These are phyloP conservation scores for Harpegnathos saltator DNA, from an alignment of 1,140 invertebrate species.

Conservation along the genomic window DNA sequence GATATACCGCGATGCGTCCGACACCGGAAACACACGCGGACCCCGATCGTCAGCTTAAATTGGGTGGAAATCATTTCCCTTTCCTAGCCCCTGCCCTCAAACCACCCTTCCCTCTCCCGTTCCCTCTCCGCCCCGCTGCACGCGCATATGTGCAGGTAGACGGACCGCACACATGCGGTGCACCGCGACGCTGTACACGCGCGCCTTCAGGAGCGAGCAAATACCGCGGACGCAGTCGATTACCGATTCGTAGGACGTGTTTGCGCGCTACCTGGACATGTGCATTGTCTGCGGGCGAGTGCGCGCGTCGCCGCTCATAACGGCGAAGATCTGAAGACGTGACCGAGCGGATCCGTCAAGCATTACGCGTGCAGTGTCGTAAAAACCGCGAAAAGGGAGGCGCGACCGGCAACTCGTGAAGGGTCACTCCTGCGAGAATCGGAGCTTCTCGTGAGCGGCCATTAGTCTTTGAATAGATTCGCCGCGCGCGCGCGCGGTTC, in stretches of 20 bases:
- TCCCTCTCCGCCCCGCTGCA: too few species aligned
- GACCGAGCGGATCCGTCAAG: slow-evolving; percentile 36
- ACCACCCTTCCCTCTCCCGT: too few species aligned
- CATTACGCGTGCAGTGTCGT: background rate
- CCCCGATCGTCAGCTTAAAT: slow-evolving; percentile 81
- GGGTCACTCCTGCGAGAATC: slow-evolving; percentile 10
- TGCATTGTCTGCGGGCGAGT: slow-evolving; percentile 7
- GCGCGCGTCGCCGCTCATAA: slow-evolving; percentile 14
- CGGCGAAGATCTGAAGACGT: slow-evolving; percentile 58
- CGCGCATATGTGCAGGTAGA: background rate
- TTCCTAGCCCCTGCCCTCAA: too few species aligned
- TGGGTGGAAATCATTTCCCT: slow-evolving; percentile 82
- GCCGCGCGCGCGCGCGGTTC: too few species aligned
- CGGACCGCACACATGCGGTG: slow-evolving; percentile 31
- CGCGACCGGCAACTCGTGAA: background rate
- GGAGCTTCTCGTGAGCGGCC: background rate
- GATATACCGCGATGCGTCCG: slow-evolving; percentile 72
- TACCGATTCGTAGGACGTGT: slow-evolving; percentile 49
- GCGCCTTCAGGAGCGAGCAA: slow-evolving; percentile 58
- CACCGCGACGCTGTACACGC: slow-evolving; percentile 28
- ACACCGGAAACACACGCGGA: slow-evolving; percentile 79
- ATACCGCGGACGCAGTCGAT: slow-evolving; percentile 54
- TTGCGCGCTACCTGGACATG: slow-evolving; percentile 39
- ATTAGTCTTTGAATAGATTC: slow-evolving; percentile 13
- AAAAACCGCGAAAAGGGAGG: background rate